Base-by-base conservation (phyloP, 2,888 invertebrate species). In the Escarpia spicata region DNA sequence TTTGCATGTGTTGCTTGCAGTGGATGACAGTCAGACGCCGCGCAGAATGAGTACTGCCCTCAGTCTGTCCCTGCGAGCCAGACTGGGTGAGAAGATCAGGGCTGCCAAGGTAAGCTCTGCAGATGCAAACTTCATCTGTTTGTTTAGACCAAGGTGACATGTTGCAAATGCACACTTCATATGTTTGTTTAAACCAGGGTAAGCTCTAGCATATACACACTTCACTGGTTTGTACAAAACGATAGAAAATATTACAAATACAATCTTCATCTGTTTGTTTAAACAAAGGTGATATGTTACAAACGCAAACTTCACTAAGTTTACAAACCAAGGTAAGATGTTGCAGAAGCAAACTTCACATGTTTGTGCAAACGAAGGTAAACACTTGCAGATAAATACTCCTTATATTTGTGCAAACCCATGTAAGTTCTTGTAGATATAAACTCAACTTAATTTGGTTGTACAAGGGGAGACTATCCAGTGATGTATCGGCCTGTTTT, bases 21-120 rank as follows among this genome's bases (percentile, higher is more conserved):
- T 75, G 75, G 75, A 75, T 6, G 75, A 43, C 26, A 43, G 91
- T 15, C 91, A 91, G 91, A 43, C 43, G 19, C 44, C 43, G 37
- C 44, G 91, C 43, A 43, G 19, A 91, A 12, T 45, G 52, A n/a
- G 45, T 2, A 91, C 19, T 91, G 4, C 44, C 75, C 43, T 93
- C 31, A 91, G 52, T 45, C 26, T 45, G 19, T 93, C 93, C n/a
- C 89, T 92, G 26, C 90, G 93, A 52, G 91, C 90, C 9, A 89
- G 91, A 75, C 92, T 93, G n/a, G 89, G n/a, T n/a, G 93, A 93
- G 8, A 93, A 92, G 89, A 52, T 93, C 44, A 92, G 91, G 60
- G 93, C 90, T n/a, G 93, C 93, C 31, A 93, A 93, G 92, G 93
- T 93, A 44, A 91, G 52, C 19, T 43, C 19, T 91, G 31, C 37